Evolutionary conservation across 2,888 invertebrate genomes (phyloP).

Genomic region (Heliconius erato): DNA sequence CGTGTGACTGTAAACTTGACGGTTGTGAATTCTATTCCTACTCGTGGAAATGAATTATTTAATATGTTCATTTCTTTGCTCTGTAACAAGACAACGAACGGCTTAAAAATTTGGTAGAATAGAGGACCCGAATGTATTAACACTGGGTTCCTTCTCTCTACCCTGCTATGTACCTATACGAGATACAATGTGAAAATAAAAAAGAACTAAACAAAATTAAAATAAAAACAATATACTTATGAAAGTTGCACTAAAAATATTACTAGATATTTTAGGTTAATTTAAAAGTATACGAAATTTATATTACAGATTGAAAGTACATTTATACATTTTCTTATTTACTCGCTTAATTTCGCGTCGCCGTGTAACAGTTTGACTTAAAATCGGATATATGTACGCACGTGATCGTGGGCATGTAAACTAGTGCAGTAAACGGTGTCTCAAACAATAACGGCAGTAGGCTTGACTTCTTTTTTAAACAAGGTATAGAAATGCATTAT

Average conservation of each 20-base stretch:
- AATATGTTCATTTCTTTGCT: no score
- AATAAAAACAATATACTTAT: no score
- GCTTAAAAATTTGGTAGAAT: no score
- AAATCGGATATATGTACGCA: constrained; percentile 11
- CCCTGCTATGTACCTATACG: no score
- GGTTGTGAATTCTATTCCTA: neutral
- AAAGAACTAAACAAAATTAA: no score
- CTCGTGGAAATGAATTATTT: neutral
- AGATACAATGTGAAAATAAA: no score
- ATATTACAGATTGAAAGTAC: neutral
- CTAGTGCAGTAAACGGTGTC: constrained; percentile 61
- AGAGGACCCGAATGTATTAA: no score
- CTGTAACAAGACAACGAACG: no score
- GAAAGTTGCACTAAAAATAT: neutral
- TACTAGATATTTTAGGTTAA: neutral
- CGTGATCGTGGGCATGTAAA: constrained; percentile 47
- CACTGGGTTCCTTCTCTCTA: no score
- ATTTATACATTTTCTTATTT: constrained; percentile 10
- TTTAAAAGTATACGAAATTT: neutral
- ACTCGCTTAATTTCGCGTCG: constrained; percentile 16
- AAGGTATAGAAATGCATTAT: constrained; percentile 41
- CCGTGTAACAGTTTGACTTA: constrained; percentile 18
- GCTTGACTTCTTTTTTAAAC: constrained; percentile 47
- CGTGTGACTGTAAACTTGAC: neutral
- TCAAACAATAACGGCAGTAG: constrained; percentile 58